A percentile compares a stretch with the other conserved stretches of the same genome.
phyloP scores from a whole-genome alignment of 2,888 invertebrate species.

The Cryptophagus acutangulus region DNA sequence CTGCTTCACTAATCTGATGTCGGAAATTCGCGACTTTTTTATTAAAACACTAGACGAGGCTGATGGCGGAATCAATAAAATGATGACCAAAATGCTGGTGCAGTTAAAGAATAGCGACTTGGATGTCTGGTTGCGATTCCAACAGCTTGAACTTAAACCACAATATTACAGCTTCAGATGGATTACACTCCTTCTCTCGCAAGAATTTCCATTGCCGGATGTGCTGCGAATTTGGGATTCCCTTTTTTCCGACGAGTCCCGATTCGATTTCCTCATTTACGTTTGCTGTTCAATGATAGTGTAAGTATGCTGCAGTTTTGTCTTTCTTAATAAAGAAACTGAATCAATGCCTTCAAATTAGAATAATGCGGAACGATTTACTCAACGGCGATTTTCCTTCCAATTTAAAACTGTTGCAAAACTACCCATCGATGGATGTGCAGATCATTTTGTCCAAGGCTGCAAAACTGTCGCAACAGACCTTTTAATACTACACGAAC shows the following conservation, averaged over 20 bases:
- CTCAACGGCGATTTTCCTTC: slow-evolving; percentile 86
- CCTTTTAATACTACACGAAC: too few relatives aligned
- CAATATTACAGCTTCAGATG: slow-evolving; percentile 95
- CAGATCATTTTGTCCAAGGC: slow-evolving; percentile 77
- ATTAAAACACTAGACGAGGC: slow-evolving; percentile 93
- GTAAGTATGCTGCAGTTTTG: slow-evolving; percentile 56
- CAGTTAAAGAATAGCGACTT: slow-evolving; percentile 74
- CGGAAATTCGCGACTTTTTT: slow-evolving; percentile 95
- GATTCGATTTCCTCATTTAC: slow-evolving; percentile 87
- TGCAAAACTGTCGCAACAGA: slow-evolving; percentile 54
- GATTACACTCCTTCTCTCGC: slow-evolving; percentile 90
- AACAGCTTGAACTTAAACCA: slow-evolving; percentile 81
- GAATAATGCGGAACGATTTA: slow-evolving; percentile 77
- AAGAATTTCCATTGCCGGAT: slow-evolving; percentile 96
- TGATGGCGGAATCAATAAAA: slow-evolving; percentile 82
- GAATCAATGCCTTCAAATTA: slow-evolving; percentile 36
- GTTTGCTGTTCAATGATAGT: slow-evolving; percentile 97
- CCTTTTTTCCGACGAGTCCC: slow-evolving; percentile 80
- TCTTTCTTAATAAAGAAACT: neutral
- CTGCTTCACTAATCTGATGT: slow-evolving; percentile 97
- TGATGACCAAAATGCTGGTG: slow-evolving; percentile 79
- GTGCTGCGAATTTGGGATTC: slow-evolving; percentile 98
- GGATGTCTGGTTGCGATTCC: slow-evolving; percentile 70
- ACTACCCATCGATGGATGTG: slow-evolving; percentile 85
- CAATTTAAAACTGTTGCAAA: slow-evolving; percentile 91